phyloP scores from a whole-genome alignment of 1,140 invertebrate species.

The Drosophila nannoptera region DNA sequence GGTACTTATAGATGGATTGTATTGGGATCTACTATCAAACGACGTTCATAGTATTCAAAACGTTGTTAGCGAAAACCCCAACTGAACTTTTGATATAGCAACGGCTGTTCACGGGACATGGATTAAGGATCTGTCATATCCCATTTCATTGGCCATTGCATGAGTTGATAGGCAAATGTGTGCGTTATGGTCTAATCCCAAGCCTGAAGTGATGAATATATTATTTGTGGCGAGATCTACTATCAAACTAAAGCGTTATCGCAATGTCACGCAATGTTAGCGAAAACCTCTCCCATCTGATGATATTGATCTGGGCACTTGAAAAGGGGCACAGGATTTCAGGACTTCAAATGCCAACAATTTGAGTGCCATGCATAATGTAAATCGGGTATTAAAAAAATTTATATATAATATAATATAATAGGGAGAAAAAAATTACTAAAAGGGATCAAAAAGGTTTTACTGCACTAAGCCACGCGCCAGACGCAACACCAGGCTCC shows the following conservation, averaged over 20 bases:
- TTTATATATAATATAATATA: background rate
- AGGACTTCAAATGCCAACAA: slow-evolving; percentile 50
- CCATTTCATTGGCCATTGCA: slow-evolving; percentile 9
- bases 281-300: slow-evolving; percentile 60
- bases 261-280: slow-evolving; percentile 58
- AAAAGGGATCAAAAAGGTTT: slow-evolving; percentile 16
- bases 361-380: slow-evolving; percentile 49
- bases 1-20: background rate
- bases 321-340: slow-evolving; percentile 42
- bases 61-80: slow-evolving; percentile 69
- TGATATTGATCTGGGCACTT: slow-evolving; percentile 46
- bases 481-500: slow-evolving; percentile 39
- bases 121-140: slow-evolving; percentile 8
- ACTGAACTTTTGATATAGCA: slow-evolving; percentile 27
- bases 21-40: slow-evolving; percentile 64
- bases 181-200: background rate
- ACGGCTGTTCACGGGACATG: slow-evolving; percentile 1
- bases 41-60: slow-evolving; percentile 44
- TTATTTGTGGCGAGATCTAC: slow-evolving; percentile 65
- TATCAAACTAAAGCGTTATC: slow-evolving; percentile 64
- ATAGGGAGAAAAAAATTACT: background rate
- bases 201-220: background rate
- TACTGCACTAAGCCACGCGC: slow-evolving; percentile 54
- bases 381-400: slow-evolving; percentile 38
- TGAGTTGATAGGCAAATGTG: too few relatives aligned